A percentile compares a stretch with the other conserved stretches of the same genome.
Evolutionary conservation across 2,113 vertebrate genomes (phyloP).

Genomic region (Silurus glanis): DNA sequence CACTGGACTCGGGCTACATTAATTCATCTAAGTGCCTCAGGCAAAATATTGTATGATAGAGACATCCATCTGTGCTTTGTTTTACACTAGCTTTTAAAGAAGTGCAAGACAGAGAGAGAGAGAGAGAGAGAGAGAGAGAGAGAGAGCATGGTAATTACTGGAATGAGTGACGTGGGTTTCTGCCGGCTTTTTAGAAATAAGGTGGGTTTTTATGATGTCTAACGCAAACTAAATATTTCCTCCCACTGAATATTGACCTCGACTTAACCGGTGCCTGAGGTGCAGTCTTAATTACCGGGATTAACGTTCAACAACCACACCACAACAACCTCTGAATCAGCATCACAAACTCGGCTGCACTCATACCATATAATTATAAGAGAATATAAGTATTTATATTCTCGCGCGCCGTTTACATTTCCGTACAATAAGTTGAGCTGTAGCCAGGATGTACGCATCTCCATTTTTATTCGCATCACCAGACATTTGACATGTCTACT

Average conservation of each 20-base stretch:
- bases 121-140: constrained; percentile 17
- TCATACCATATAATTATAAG: too few species aligned
- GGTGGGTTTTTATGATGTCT: background rate
- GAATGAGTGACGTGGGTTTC: constrained; percentile 2
- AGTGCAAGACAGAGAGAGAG: background rate
- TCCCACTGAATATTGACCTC: background rate
- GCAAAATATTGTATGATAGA: constrained; percentile 38
- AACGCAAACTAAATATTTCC: background rate
- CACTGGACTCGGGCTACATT: constrained; percentile 44
- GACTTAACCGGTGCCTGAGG: background rate
- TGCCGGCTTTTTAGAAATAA: background rate
- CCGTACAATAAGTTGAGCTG: too few species aligned
- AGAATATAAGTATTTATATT: too few species aligned
- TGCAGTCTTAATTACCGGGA: background rate
- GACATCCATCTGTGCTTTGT: constrained; percentile 47
- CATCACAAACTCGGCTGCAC: background rate
- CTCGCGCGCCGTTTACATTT: too few species aligned
- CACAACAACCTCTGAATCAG: background rate
- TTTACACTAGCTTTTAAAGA: constrained; percentile 35
- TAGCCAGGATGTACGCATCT: too few species aligned
- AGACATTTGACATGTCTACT: too few species aligned
- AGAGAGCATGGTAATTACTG: constrained; percentile 19
- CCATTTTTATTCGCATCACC: too few species aligned
- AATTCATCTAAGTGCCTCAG: constrained; percentile 49
- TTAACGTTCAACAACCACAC: background rate